These are phyloP conservation scores for Saturnia pavonia DNA, from an alignment of 2,888 invertebrate species.

Conservation along the genomic window DNA sequence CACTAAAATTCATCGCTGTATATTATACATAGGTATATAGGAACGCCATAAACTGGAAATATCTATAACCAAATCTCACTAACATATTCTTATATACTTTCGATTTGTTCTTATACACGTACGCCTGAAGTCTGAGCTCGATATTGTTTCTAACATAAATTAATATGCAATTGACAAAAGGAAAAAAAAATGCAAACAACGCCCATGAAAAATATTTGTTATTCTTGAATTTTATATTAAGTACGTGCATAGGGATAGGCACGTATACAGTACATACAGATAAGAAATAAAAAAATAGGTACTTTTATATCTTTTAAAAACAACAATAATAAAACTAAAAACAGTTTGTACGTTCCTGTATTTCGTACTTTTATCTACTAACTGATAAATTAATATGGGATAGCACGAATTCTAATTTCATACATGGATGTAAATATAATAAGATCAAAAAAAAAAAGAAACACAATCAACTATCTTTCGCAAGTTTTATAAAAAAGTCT, in stretches of 20 bases:
- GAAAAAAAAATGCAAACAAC: not conserved
- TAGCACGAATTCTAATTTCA: not conserved
- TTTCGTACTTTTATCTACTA: not conserved
- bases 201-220: not conserved
- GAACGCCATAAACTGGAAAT: constrained; percentile 48
- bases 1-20: constrained; percentile 13
- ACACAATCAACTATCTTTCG: not conserved
- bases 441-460: not conserved
- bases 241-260: too few species aligned
- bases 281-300: not conserved
- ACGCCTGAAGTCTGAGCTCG: not conserved
- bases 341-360: not conserved
- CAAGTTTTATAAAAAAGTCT: constrained; percentile 6
- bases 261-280: too few species aligned
- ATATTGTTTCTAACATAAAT: not conserved
- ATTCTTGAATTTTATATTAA: not conserved
- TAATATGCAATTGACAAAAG: not conserved
- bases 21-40: too few species aligned
- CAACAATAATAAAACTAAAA: not conserved
- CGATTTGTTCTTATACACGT: not conserved
- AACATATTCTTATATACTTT: constrained; percentile 31
- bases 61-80: constrained; percentile 40
- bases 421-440: not conserved
- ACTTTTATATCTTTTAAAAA: not conserved
- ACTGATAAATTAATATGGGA: constrained; percentile 22